phyloP scores from a whole-genome alignment of 2,797 vertebrate genomes.

The Bovichtus variegatus region DNA sequence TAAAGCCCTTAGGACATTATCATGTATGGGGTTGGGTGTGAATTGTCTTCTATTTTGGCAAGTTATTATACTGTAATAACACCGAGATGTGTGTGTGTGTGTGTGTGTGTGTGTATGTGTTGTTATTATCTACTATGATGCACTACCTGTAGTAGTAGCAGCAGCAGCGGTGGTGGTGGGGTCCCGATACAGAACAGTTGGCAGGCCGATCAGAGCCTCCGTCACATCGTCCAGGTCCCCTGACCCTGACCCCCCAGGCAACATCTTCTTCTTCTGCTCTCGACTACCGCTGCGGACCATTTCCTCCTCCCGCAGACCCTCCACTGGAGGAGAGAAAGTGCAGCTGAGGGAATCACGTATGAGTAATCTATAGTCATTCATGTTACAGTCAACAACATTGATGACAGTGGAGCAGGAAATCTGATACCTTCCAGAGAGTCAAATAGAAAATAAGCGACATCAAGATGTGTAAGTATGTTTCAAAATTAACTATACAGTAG shows the following conservation, averaged over 20 bases:
- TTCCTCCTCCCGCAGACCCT: slow-evolving; percentile 82
- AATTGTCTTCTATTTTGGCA: no score
- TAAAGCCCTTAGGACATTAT: no score
- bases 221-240: slow-evolving; percentile 81
- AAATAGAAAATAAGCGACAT: background rate
- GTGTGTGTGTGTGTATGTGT: background rate
- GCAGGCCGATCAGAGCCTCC: slow-evolving; percentile 71
- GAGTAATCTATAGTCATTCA: background rate
- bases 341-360: background rate
- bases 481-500: background rate
- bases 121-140: background rate
- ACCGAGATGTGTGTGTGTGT: background rate
- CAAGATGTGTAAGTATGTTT: background rate
- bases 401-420: background rate
- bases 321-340: slow-evolving; percentile 68
- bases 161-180: slow-evolving; percentile 39
- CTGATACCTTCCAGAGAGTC: background rate
- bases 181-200: slow-evolving; percentile 78
- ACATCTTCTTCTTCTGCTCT: slow-evolving; percentile 80
- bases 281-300: slow-evolving; percentile 81
- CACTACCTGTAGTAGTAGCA: slow-evolving; percentile 66
- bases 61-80: background rate
- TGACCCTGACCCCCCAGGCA: slow-evolving; percentile 79
- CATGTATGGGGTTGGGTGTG: no score
- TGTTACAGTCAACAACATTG: background rate